These are phyloP conservation scores for Numida meleagris DNA, from an alignment of 2,113 vertebrate genomes.

Conservation along the genomic window DNA sequence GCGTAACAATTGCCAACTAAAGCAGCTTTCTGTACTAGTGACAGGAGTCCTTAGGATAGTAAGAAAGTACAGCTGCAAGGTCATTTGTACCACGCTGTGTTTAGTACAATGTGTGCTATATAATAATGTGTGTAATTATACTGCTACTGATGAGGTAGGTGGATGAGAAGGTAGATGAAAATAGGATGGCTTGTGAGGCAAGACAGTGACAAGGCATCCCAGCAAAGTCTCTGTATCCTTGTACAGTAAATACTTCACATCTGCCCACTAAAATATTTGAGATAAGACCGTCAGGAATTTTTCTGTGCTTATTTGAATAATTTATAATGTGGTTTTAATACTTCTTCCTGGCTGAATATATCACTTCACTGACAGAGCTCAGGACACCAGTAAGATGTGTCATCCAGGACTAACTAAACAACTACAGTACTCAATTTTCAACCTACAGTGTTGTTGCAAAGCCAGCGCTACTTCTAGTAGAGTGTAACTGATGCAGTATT, in stretches of 20 bases:
- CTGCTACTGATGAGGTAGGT: background rate
- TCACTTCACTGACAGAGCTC: background rate
- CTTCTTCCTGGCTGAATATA: constrained; percentile 1
- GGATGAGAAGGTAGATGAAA: background rate
- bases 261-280: constrained; percentile 18
- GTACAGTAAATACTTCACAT: constrained; percentile 12
- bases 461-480: background rate
- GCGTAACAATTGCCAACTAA: constrained; percentile 10
- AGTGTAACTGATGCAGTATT: constrained; percentile 10
- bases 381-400: background rate
- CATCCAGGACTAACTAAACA: background rate
- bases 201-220: constrained; percentile 26
- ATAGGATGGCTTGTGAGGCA: constrained; percentile 5
- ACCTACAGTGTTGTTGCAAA: constrained; percentile 17
- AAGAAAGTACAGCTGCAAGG: constrained; percentile 25
- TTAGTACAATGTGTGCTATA: background rate
- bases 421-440: background rate
- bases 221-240: background rate
- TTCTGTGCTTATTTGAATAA: constrained; percentile 49
- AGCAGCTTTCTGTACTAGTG: constrained; percentile 6
- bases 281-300: background rate
- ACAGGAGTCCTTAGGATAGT: background rate
- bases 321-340: constrained; percentile 44
- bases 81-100: background rate
- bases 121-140: constrained; percentile 5